A percentile compares a stretch with the other conserved stretches of the same genome.
Conservation (phyloP, 35 echinoderm and acorn worm species). For the Apostichopus parvimensis region DNA sequence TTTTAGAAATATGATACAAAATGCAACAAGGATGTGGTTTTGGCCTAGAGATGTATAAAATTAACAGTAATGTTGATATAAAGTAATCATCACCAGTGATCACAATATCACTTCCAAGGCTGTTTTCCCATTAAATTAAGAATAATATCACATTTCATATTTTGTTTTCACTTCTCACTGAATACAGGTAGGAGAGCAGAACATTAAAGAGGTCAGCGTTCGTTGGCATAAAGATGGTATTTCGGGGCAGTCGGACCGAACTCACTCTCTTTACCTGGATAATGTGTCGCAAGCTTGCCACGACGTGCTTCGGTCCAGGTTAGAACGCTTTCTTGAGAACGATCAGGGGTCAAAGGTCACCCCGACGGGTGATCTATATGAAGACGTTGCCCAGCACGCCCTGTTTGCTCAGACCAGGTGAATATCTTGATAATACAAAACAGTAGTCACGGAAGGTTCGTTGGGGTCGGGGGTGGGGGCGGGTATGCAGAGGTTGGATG, state of each 20-base stretch:
- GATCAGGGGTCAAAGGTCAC: background rate
- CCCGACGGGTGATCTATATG: conserved; percentile 36
- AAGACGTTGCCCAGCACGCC: conserved; percentile 79
- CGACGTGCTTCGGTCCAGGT: conserved; percentile 59
- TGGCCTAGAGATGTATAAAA: too few species aligned
- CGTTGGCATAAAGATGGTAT: conserved; percentile 91
- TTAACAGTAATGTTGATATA: too few species aligned
- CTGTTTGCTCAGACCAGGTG: conserved; percentile 77
- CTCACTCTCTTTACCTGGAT: conserved; percentile 79
- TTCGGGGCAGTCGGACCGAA: conserved; percentile 54
- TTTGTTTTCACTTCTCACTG: background rate
- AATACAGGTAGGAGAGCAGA: conserved; percentile 58
- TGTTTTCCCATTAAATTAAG: background rate
- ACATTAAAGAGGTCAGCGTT: conserved; percentile 73
- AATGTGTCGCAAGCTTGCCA: conserved; percentile 65
- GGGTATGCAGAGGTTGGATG: background rate
- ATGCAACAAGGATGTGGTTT: too few species aligned
- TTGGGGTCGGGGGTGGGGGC: too few species aligned
- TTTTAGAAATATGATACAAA: too few species aligned
- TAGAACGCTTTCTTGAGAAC: conserved; percentile 53
- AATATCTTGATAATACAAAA: background rate
- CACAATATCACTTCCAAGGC: too few species aligned
- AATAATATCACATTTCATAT: background rate
- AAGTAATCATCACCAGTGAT: too few species aligned
- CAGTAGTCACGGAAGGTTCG: too few species aligned